Evolutionary conservation across 2,888 invertebrate species (phyloP), one percentile per base, ranked within the genome.

Genomic region (Helobdella robusta): DNA sequence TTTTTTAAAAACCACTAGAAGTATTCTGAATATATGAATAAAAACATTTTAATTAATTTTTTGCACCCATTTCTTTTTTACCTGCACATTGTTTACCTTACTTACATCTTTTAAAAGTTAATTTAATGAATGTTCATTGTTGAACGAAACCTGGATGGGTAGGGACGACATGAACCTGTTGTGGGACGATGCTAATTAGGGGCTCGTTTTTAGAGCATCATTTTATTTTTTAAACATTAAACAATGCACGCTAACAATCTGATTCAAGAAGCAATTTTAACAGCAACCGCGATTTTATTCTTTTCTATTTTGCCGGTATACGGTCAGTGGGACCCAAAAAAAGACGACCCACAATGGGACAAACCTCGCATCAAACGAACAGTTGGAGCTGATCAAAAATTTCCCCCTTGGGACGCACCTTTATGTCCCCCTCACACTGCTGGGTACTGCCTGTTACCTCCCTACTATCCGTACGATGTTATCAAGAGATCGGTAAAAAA

Each of bases 391-490:
- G 67, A 67, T 40, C 59, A 67, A 44, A 59, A 59, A 6, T 67
- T 32, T 34, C 67, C 67, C 8, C 67, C 67, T 30, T 67, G 67
- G 67, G 59, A 67, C 40, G 59, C 64, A n/a, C 67, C 67, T 3
- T 50, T 67, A 11, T 70, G 70, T 60, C 67, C 68, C 5, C 68
- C 68, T 6, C 35, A 67, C 50, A 50, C 60, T 23, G 59, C 67
- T n/a, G 68, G 68, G 32, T 67, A 60, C 46, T 70, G 70, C 52
- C 59, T 59, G 44, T 65, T 67, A 20, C 71, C 69, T 20, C 71
- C 71, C 2, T 71, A 66, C 50, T 69, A 68, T 44, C 71, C 71
- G n/a, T 71, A 69, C 56, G 71, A 71, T 32, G 59, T 59, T n/a
- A 69, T 71, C 36, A 46, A 58, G 11, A 32, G 66, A 28, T 32